Conservation (phyloP, 2,888 invertebrate species). For the Nudaria mundana region DNA sequence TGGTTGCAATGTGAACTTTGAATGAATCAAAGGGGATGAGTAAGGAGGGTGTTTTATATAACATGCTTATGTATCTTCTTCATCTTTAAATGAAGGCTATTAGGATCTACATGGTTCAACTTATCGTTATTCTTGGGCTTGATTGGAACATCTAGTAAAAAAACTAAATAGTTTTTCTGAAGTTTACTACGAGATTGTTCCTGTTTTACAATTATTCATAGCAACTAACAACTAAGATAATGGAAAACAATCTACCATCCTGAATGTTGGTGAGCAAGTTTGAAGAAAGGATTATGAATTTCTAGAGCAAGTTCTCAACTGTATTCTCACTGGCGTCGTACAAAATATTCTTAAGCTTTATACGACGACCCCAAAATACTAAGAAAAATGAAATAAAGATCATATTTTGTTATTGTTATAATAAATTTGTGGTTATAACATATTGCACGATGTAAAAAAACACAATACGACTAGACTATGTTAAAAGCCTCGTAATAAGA, state of each 20-base stretch:
- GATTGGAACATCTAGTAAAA: too few relatives aligned
- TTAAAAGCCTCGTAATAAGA: conserved; percentile 69
- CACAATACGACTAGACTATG: conserved; percentile 47
- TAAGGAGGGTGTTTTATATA: too few relatives aligned
- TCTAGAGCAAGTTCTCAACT: conserved; percentile 32
- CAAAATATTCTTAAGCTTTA: conserved; percentile 41
- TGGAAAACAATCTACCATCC: background rate
- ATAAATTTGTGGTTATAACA: conserved; percentile 44
- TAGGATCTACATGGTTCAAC: too few relatives aligned
- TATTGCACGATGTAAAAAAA: conserved; percentile 43
- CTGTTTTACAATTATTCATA: background rate
- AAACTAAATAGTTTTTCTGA: background rate
- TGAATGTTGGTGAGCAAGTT: background rate
- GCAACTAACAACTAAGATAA: background rate
- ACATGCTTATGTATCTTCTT: too few relatives aligned
- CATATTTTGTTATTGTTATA: conserved; percentile 48
- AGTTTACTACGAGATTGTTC: background rate
- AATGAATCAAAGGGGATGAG: too few relatives aligned
- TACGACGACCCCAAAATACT: conserved; percentile 34
- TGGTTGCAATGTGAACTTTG: too few relatives aligned
- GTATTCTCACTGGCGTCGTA: conserved; percentile 33
- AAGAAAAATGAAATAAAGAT: conserved; percentile 34
- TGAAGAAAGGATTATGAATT: conserved; percentile 26
- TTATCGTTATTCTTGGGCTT: too few relatives aligned
- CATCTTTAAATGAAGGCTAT: too few relatives aligned